A percentile compares a stretch with the other conserved stretches of the same genome.
phyloP scores from a whole-genome alignment of 2,113 vertebrate species.

The Hippocampus zosterae region DNA sequence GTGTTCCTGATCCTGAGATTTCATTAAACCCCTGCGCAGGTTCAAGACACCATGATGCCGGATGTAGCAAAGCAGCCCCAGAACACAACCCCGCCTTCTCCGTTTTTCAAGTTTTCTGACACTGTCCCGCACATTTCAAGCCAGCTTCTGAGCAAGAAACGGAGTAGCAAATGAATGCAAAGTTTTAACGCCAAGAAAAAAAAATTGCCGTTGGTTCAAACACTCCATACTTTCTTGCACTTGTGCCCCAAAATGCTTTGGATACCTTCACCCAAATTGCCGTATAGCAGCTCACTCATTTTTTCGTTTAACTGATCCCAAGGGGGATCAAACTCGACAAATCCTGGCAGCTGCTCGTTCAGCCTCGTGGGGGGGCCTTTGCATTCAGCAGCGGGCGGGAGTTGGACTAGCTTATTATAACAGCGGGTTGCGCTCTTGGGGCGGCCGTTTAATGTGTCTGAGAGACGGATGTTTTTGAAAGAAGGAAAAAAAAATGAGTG shows the following conservation, averaged over 20 bases:
- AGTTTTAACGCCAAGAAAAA: not conserved
- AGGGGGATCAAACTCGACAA: conserved; percentile 46
- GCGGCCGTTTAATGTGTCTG: conserved; percentile 17
- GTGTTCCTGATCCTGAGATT: too few relatives aligned
- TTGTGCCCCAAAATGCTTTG: conserved; percentile 14
- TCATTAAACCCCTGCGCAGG: too few relatives aligned
- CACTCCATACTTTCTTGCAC: conserved; percentile 45
- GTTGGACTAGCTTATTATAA: conserved; percentile 32
- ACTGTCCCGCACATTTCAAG: not conserved
- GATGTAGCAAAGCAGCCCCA: too few relatives aligned
- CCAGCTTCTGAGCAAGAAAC: not conserved
- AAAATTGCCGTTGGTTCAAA: not conserved
- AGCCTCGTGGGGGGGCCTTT: not conserved
- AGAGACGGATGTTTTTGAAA: conserved; percentile 23
- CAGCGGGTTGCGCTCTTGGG: conserved; percentile 8
- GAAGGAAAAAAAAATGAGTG: conserved; percentile 1
- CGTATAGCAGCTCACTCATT: conserved; percentile 29
- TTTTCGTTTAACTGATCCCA: conserved; percentile 47
- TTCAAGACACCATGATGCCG: too few relatives aligned
- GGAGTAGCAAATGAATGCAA: not conserved
- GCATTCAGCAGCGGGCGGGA: not conserved
- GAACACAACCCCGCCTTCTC: too few relatives aligned
- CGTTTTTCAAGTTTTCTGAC: too few relatives aligned
- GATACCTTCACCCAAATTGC: conserved; percentile 50
- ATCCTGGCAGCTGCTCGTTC: conserved; percentile 28